Evolutionary conservation across 2,797 vertebrate species (phyloP).

Genomic region (Myotis findleyi): DNA sequence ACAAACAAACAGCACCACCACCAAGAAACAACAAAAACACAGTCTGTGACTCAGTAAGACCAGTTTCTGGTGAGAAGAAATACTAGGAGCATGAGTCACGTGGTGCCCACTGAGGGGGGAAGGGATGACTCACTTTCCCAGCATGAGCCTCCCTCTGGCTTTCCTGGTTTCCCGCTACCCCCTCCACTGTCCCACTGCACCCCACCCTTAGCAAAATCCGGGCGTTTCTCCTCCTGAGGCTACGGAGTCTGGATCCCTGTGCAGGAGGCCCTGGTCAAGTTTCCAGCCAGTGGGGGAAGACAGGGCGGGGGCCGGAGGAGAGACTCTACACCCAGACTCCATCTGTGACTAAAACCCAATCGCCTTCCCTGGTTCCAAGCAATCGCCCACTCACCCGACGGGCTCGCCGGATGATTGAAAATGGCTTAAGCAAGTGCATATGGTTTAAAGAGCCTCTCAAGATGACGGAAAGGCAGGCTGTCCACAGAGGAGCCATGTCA

Average conservation of each 20-base stretch:
- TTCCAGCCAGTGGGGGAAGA: background rate
- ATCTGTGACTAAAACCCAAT: background rate
- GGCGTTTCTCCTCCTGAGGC: background rate
- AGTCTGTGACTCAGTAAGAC: background rate
- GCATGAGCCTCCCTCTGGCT: background rate
- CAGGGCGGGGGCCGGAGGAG: background rate
- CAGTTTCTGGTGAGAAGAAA: background rate
- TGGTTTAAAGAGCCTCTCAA: slow-evolving; percentile 76
- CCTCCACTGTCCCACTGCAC: background rate
- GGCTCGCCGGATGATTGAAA: slow-evolving; percentile 62
- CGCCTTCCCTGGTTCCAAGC: background rate
- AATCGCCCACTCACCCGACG: background rate
- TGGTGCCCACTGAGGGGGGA: background rate
- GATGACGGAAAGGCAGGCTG: slow-evolving; percentile 67
- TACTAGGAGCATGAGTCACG: background rate
- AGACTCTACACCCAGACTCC: background rate
- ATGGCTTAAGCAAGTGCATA: slow-evolving; percentile 53
- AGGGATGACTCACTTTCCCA: background rate
- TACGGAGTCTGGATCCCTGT: background rate
- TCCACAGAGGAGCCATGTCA: slow-evolving; percentile 71
- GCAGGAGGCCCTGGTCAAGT: background rate
- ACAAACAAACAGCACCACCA: too few species aligned
- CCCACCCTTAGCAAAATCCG: background rate
- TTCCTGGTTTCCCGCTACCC: background rate
- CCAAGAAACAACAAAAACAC: background rate